Base-by-base conservation (phyloP, 1,140 invertebrate species). In the Capitella teleta region DNA sequence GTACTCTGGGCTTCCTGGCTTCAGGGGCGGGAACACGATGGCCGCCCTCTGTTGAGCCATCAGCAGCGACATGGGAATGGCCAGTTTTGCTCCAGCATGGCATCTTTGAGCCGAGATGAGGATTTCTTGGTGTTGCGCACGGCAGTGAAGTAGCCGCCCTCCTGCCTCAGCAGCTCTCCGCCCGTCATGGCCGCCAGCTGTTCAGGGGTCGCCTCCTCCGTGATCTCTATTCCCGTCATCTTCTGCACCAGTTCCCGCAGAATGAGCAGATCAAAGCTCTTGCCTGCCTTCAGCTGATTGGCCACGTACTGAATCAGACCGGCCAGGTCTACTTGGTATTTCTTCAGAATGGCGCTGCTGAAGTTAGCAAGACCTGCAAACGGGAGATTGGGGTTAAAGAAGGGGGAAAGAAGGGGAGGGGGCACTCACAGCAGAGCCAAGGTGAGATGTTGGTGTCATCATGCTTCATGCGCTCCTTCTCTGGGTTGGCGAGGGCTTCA, bases 211-310 rank as follows among this genome's bases (percentile, higher is more conserved):
- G 97, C 86, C 73, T 97, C 92, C 70, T 97, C 91, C 5, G 85
- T 83, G 4, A 92, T 84, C 76, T 98, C 95, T 53, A 98, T 91
- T 1, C 95, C 95, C 12, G 92, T 87, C 93, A 99, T 98, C 78
- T 97, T 98, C 73, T 96, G 90, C 47, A 99, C 87, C 57, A 99
- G 88, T 75, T 99, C 96, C 72, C 96, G 91, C 38, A 99, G 72
- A 58, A 99, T 85, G 21, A 98, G 74, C 53, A 99, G 74, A 76
- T 97, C 92, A 70, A 93, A 80, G 73, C 87, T 95, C 74, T 96
- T 94, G 57, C 90, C 86, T 25, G 86, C 84, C 72, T 98, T 97
- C 1, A 98, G 77, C 65, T 98, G 87, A 77, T 98, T 97, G 12
- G 88, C 87, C 16, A 98, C 87, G 74, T 95, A 98, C 67, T 98